These are phyloP conservation scores for Dasyurus viverrinus DNA, from an alignment of 2,113 vertebrate species.

Conservation along the genomic window DNA sequence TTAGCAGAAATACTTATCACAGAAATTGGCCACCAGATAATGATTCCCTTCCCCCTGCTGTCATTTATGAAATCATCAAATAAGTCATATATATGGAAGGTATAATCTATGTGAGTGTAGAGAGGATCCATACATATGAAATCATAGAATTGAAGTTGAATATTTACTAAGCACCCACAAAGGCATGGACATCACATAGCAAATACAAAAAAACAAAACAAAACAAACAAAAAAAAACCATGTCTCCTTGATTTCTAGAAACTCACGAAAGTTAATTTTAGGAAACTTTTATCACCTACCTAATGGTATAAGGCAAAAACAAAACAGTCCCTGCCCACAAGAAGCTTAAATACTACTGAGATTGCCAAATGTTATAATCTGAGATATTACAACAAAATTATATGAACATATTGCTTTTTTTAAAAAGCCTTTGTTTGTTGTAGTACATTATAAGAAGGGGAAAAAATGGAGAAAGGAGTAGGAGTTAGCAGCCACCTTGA, in stretches of 20 bases:
- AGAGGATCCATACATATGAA: background rate
- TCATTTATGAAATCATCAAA: background rate
- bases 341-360: background rate
- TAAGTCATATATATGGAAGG: background rate
- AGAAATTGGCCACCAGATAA: background rate
- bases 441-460: constrained; percentile 61
- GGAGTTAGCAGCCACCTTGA: constrained; percentile 4
- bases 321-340: background rate
- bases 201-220: background rate
- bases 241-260: background rate
- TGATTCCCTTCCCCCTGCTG: background rate
- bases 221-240: too few species aligned
- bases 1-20: background rate
- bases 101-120: background rate
- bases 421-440: constrained; percentile 62
- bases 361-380: background rate
- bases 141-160: background rate
- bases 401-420: constrained; percentile 63
- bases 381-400: constrained; percentile 62
- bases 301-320: background rate
- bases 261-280: background rate
- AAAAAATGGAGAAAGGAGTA: constrained; percentile 48
- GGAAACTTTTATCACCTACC: background rate
- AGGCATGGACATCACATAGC: background rate
- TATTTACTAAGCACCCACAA: background rate